Conservation (phyloP, 2,797 vertebrate species). For the Falco cherrug region DNA sequence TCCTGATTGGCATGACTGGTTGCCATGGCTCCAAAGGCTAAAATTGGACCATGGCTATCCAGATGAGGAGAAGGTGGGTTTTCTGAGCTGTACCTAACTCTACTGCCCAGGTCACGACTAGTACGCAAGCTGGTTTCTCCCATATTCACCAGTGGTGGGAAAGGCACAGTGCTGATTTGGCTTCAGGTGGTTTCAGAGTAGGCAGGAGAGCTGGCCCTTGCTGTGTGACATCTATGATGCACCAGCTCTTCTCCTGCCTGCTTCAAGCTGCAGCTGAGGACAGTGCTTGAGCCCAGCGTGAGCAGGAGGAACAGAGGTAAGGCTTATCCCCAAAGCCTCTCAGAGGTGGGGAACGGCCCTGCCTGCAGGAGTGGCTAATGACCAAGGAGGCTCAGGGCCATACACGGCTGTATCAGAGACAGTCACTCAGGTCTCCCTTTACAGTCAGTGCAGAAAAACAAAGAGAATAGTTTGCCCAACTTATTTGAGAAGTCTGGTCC, state of each 20-base stretch:
- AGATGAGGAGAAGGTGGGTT: neutral
- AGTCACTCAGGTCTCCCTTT: neutral
- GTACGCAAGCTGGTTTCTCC: neutral
- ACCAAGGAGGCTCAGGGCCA: fast-evolving
- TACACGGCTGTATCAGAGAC: fast-evolving
- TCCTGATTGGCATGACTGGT: neutral
- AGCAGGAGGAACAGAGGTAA: neutral
- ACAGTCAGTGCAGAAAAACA: neutral
- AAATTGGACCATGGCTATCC: neutral
- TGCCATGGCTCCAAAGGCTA: slow-evolving; percentile 35
- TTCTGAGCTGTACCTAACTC: neutral
- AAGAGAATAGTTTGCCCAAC: neutral
- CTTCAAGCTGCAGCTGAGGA: neutral
- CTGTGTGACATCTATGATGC: fast-evolving
- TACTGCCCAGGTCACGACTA: fast-evolving
- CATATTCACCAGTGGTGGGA: neutral
- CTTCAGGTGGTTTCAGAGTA: neutral
- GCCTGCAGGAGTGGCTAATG: neutral
- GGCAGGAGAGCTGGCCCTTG: neutral
- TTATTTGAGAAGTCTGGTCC: neutral
- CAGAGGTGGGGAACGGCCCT: neutral
- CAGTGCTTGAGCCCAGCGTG: fast-evolving
- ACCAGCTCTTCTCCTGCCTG: neutral
- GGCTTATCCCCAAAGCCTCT: neutral
- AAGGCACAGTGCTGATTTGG: neutral